Base-by-base conservation (phyloP, 2,113 vertebrate genomes). In the Corydoras sp. region DNA sequence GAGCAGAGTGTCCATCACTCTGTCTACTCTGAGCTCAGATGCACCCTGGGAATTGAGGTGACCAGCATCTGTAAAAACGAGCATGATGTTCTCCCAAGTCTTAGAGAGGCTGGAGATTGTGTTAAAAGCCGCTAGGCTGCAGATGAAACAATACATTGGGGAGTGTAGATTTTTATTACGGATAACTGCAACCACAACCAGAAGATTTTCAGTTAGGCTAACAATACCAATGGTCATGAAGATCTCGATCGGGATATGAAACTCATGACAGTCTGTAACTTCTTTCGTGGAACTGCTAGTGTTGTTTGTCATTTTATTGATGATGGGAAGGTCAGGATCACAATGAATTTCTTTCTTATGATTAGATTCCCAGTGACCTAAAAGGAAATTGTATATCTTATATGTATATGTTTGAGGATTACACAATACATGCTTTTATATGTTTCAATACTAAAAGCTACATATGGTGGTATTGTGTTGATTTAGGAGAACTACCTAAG, bases 61-160 rank as follows among this genome's bases (percentile, higher is more conserved):
- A 0, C 94, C 94, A 65, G 81, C 77, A 14, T 92, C 88, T 54
- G 83, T 88, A 49, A 97, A 83, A 51, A 90, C 86, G 29, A 98
- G 89, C 78, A 96, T 90, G 64, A 93, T 82, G 53, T 91, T 96
- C 80, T 99, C 96, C 68, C 91, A 81, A 70, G 92, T 93, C 83
- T 96, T 98, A 67, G 89, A 91, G 54, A 97, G 79, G 77, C 94
- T 96, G 5, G 92, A 92, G 43, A 96, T 79, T 83, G 93, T 95
- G 79, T 99, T 96, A 61, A 97, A 98, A 81, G 93, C 81, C 0
- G 97, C 94, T 81, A 99, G 86, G 68, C 93, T 99, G 76, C 95
- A 97, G 82, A 98, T 97, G 81, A 98, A 98, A 83, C 92, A 89
- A 83, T 96, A 95, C 96, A 97, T 97, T 59, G 97, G 97, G 0